These are phyloP conservation scores for Istiophorus platypterus DNA, from an alignment of 2,113 vertebrate genomes.

Conservation along the genomic window DNA sequence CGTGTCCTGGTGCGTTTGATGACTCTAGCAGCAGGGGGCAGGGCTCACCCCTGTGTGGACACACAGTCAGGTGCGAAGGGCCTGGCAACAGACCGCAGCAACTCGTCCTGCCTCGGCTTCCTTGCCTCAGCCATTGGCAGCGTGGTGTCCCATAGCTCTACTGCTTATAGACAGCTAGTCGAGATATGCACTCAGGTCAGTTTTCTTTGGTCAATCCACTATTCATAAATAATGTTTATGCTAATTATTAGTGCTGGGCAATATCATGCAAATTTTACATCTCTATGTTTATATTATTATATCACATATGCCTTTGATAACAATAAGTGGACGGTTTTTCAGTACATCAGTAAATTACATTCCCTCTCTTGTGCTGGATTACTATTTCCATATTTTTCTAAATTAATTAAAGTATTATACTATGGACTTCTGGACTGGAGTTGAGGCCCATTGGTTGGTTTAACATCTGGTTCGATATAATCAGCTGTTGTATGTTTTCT, in stretches of 20 bases:
- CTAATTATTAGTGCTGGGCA: background rate
- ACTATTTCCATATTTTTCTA: background rate
- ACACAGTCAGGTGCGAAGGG: slow-evolving; percentile 65
- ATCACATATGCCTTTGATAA: background rate
- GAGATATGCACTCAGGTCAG: slow-evolving; percentile 87
- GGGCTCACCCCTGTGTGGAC: slow-evolving; percentile 77
- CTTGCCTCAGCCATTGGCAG: slow-evolving; percentile 86
- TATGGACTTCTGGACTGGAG: background rate
- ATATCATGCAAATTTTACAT: background rate
- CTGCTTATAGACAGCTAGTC: slow-evolving; percentile 84
- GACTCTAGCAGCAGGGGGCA: slow-evolving; percentile 84
- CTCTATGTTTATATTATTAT: background rate
- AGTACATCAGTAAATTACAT: background rate
- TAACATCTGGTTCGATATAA: too few species aligned
- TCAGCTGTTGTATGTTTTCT: background rate
- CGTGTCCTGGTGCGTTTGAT: slow-evolving; percentile 86
- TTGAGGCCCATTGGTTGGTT: background rate
- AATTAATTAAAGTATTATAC: background rate
- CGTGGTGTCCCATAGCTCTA: slow-evolving; percentile 83
- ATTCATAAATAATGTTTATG: background rate
- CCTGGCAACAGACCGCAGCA: slow-evolving; percentile 63
- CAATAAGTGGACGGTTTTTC: background rate
- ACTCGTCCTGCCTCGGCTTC: slow-evolving; percentile 82
- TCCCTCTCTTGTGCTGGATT: too few species aligned
- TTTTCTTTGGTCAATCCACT: background rate